A percentile compares a stretch with the other conserved stretches of the same genome.
These are phyloP conservation scores for Gryon sp. DNA, from an alignment of 1,140 invertebrate genomes.

Conservation along the genomic window DNA sequence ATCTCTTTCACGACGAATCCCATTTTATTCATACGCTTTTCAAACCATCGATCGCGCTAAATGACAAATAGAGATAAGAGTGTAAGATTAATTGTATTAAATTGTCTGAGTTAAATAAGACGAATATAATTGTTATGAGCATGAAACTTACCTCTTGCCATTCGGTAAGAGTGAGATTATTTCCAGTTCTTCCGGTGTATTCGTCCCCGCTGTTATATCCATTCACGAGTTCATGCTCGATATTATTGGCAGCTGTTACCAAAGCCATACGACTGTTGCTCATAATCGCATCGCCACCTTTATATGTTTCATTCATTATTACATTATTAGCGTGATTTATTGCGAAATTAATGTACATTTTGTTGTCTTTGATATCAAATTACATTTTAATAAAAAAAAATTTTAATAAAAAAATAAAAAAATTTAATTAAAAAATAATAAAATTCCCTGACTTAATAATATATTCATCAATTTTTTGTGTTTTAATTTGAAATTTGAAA, in stretches of 20 bases:
- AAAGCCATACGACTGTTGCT: conserved; percentile 70
- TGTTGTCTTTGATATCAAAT: neutral
- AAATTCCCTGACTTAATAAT: no score
- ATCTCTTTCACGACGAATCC: conserved; percentile 93
- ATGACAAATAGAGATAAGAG: conserved; percentile 37
- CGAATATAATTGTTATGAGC: neutral
- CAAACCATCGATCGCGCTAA: conserved; percentile 84
- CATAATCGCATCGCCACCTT: conserved; percentile 70
- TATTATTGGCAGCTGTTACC: conserved; percentile 67
- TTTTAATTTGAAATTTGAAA: no score
- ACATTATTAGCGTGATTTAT: neutral
- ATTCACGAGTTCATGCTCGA: conserved; percentile 72
- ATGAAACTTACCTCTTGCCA: conserved; percentile 82
- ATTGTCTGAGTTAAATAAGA: neutral
- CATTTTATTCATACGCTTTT: conserved; percentile 86
- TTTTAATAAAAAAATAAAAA: conserved; percentile 5
- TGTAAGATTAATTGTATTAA: neutral
- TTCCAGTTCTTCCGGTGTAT: conserved; percentile 82
- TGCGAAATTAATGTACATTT: no score
- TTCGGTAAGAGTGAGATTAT: conserved; percentile 81
- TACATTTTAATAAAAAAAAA: neutral
- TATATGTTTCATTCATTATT: conserved; percentile 6
- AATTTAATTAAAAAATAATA: no score
- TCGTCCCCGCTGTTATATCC: conserved; percentile 90
- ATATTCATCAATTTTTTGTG: no score